Base-by-base conservation (phyloP, 2,797 vertebrate species). In the Sandelia bainsii region DNA sequence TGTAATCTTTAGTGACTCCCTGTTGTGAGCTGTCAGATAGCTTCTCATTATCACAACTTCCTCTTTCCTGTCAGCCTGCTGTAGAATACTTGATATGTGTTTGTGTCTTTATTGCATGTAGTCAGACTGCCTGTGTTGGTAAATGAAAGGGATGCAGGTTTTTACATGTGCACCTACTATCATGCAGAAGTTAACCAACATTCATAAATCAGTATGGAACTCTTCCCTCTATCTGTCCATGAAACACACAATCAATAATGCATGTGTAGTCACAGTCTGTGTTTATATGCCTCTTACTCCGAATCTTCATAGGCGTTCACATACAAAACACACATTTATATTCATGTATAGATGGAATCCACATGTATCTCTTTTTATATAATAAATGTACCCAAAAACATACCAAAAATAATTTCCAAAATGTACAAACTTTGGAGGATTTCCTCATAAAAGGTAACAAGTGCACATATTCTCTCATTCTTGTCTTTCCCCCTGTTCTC, bases 41-140 rank as follows among this genome's bases (percentile, higher is more conserved):
- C 71, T 75, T 53, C 64, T 81, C 79, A 85, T 85, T 82, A 75
- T 1, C 8, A 61, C 52, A 46, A 63, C 54, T 60, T 83, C 57
- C 70, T 77, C 39, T 76, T 74, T 59, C 32, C 50, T 62, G 60
- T 50, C 64, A 79, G 69, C 34, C 46, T 77, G 65, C 13, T 49
- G 5, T 27, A 23, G 51, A 76, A n/a, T 64, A 60, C 50, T 45
- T 51, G 17, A 39, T 45, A 23, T 65, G n/a, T 56, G 54, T 22
- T 13, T 69, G 25, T 62, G 54, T 52, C 23, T 77, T 10, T 64
- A 51, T 51, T 40, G 52, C 49, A 20, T 64, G 14, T 42, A 8
- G 8, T 75, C 10, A 23, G 27, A 50, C 19, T 1, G 1, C 40
- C 39, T 60, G 48, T 29, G 44, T 50, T 37, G 32, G 39, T 48